Conservation (phyloP, 1,140 invertebrate genomes). For the Drosophila saltans region DNA sequence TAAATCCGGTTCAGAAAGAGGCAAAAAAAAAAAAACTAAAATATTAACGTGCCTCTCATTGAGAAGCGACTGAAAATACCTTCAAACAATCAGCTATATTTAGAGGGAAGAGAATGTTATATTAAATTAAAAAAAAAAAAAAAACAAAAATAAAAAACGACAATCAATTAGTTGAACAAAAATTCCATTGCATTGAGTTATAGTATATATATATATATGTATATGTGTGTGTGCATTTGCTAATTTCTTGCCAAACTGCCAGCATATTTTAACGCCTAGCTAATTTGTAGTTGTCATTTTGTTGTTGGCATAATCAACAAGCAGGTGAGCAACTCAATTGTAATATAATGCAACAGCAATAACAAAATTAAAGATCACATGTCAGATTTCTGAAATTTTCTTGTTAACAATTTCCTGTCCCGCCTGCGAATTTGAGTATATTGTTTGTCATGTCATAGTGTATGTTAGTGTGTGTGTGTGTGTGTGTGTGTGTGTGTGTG, state of each 20-base stretch:
- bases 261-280: slow-evolving; percentile 7
- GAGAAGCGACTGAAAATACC: background rate
- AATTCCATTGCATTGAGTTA: background rate
- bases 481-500: background rate
- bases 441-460: background rate
- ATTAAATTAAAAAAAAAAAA: background rate
- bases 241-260: background rate
- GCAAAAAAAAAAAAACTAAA: too few species aligned
- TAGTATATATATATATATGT: too few species aligned
- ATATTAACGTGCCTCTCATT: too few species aligned
- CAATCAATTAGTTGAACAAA: slow-evolving; percentile 4
- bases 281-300: slow-evolving; percentile 7
- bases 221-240: too few species aligned
- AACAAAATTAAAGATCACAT: slow-evolving; percentile 3
- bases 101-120: background rate
- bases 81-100: background rate
- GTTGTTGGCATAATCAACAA: background rate
- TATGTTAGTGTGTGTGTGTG: background rate
- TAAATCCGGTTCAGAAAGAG: background rate
- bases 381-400: slow-evolving; percentile 5
- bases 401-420: slow-evolving; percentile 12
- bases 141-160: background rate
- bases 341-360: background rate
- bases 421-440: background rate
- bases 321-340: background rate